These are phyloP conservation scores for Drosophila conformis DNA, from an alignment of 2,888 invertebrate species.

Conservation along the genomic window DNA sequence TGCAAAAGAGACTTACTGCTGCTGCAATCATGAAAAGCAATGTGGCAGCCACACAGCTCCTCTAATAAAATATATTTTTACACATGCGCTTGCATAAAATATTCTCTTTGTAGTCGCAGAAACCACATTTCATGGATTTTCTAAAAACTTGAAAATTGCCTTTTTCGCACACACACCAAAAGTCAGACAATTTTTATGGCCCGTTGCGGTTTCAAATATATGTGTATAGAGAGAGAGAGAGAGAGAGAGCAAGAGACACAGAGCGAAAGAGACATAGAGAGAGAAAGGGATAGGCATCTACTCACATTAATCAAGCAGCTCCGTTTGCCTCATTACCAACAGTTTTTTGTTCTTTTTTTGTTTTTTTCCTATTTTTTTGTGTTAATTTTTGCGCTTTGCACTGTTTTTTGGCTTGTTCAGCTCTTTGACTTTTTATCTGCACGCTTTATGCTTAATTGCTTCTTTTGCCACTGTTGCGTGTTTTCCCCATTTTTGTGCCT, in stretches of 20 bases:
- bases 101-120: slow-evolving; percentile 62
- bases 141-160: slow-evolving; percentile 62
- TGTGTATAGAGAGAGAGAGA: neutral
- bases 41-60: slow-evolving; percentile 27
- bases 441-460: slow-evolving; percentile 71
- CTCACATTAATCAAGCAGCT: slow-evolving; percentile 59
- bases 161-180: slow-evolving; percentile 26
- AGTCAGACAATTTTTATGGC: slow-evolving; percentile 54
- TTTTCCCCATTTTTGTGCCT: slow-evolving; percentile 13
- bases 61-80: slow-evolving; percentile 72
- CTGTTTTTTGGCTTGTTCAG: slow-evolving; percentile 23
- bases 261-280: neutral
- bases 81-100: slow-evolving; percentile 63
- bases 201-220: slow-evolving; percentile 47
- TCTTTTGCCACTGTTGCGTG: slow-evolving; percentile 48
- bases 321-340: slow-evolving; percentile 52
- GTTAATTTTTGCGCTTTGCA: slow-evolving; percentile 43
- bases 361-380: slow-evolving; percentile 3
- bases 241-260: neutral
- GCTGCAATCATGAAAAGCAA: slow-evolving; percentile 20
- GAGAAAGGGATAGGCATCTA: slow-evolving; percentile 16
- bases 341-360: slow-evolving; percentile 1
- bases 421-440: slow-evolving; percentile 66
- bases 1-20: slow-evolving; percentile 43
- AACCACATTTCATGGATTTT: slow-evolving; percentile 70